These are phyloP conservation scores for Cardinalis cardinalis DNA, from an alignment of 2,113 vertebrate species.

Conservation along the genomic window DNA sequence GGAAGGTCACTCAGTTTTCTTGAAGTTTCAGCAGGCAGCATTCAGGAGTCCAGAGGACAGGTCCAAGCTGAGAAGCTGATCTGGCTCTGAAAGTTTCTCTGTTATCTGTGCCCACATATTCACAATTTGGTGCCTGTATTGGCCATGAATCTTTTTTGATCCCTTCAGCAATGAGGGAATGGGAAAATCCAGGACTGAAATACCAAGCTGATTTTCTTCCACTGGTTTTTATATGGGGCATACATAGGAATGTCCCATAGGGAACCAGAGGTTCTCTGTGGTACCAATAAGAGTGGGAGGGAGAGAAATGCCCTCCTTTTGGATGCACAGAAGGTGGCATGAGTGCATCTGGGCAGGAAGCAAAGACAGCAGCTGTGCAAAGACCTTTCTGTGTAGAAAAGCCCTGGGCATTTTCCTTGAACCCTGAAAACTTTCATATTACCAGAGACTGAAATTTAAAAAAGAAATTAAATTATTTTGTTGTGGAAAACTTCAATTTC, in stretches of 20 bases:
- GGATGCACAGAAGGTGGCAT: neutral
- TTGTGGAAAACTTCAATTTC: neutral
- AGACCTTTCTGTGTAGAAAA: neutral
- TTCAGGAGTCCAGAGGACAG: neutral
- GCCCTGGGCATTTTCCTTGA: neutral
- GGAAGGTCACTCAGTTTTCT: neutral
- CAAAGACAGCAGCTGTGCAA: neutral
- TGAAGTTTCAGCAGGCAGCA: neutral
- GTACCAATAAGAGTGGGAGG: neutral
- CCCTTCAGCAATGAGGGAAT: fast-evolving
- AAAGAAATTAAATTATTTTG: neutral
- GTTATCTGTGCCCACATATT: neutral
- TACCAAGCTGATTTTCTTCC: neutral
- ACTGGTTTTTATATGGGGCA: neutral
- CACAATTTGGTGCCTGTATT: fast-evolving
- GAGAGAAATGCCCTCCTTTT: neutral
- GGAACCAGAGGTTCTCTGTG: neutral
- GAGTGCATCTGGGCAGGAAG: neutral
- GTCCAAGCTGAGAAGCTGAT: neutral
- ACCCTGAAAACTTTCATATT: neutral
- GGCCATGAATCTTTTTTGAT: neutral
- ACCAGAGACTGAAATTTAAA: neutral
- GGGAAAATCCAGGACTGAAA: neutral
- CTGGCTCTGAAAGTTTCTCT: neutral
- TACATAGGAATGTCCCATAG: neutral